Evolutionary conservation across 2,888 invertebrate genomes (phyloP), one percentile per base, ranked within the genome.

Genomic region (Piscicola geometra): DNA sequence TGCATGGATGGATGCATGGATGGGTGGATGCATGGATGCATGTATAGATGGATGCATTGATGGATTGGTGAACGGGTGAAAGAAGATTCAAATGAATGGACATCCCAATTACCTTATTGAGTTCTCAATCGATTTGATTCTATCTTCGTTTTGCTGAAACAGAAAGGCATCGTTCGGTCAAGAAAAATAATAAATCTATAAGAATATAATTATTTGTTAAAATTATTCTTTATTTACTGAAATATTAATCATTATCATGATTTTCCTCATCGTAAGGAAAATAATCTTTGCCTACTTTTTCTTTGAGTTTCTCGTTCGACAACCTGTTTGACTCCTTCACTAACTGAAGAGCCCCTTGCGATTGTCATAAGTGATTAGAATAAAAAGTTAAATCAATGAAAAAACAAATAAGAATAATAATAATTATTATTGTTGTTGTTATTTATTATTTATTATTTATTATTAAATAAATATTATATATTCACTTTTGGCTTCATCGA

Each of bases 281-380:
- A n/a, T n/a, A n/a, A n/a, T n/a, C n/a, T n/a, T n/a, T n/a, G n/a
- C n/a, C n/a, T n/a, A 72, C 73, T 36, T 64, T 35, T n/a, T 73
- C 56, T 36, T 64, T 56, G 3, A 73, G 33, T 15, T 25, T 73
- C n/a, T 60, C 73, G 30, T 73, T 73, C 25, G 64, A 73, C 33
- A 30, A 36, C 18, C 52, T 35, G 28, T 73, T 73, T 1, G 41
- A 28, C 36, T 56, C 56, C 30, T 33, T 73, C 36, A 73, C 64
- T 15, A 60, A 3, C 36, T 73, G 32, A n/a, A 73, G 60, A 36
- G 73, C 73, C 21, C n/a, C 73, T 73, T 32, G n/a, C 9, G n/a
- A 15, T 56, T 15, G n/a, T 56, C 3, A 25, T 56, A 18, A n/a
- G n/a, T 18, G 5, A 56, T 56, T 15, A 25, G 9, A 56, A 18